These are phyloP conservation scores for Chydorus sphaericus DNA, from an alignment of 2,888 invertebrate species.

Conservation along the genomic window DNA sequence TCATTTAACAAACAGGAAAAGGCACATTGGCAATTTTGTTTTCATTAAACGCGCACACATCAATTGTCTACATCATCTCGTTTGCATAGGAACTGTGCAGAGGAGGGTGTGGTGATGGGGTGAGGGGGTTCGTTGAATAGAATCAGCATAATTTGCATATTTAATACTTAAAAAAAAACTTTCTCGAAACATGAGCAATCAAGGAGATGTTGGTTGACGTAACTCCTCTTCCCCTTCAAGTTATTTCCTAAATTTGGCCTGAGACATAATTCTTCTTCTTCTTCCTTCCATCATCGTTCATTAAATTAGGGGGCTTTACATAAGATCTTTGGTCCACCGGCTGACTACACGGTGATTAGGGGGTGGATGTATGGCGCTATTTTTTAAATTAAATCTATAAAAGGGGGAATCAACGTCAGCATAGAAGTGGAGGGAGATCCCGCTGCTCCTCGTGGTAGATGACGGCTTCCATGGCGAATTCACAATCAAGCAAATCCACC, in stretches of 20 bases:
- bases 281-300: too few species aligned
- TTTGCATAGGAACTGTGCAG: conserved; percentile 6
- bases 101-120: too few species aligned
- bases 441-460: conserved; percentile 10
- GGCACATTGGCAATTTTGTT: neutral
- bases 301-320: too few species aligned
- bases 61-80: neutral
- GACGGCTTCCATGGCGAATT: conserved; percentile 10
- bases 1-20: conserved; percentile 1
- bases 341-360: conserved; percentile 8
- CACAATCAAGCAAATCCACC: conserved; percentile 8
- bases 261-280: too few species aligned
- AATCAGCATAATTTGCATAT: too few species aligned
- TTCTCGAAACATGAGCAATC: too few species aligned
- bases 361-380: conserved; percentile 1
- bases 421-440: neutral
- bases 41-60: neutral
- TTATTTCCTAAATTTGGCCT: too few species aligned
- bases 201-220: too few species aligned
- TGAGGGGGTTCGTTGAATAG: too few species aligned
- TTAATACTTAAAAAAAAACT: too few species aligned
- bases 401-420: neutral
- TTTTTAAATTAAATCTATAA: too few species aligned
- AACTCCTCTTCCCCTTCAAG: too few species aligned
- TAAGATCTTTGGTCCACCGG: conserved; percentile 5